phyloP scores from a whole-genome alignment of 2,113 vertebrate species.

The Orientallactaga bullata region DNA sequence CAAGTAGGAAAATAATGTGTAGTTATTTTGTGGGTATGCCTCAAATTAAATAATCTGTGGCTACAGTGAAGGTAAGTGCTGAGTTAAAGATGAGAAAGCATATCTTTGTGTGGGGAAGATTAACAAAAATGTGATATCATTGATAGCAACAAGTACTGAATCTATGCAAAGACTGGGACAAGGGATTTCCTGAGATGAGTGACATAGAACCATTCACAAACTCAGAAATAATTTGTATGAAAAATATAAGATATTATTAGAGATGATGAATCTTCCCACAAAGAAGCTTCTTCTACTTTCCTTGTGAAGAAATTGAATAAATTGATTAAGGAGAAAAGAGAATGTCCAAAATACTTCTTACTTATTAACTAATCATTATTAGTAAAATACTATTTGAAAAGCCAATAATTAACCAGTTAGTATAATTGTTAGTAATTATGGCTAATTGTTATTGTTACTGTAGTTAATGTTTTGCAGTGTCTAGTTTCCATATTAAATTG shows the following conservation, averaged over 20 bases:
- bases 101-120: accelerated
- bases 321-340: not conserved
- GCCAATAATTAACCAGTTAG: not conserved
- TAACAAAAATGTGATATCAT: accelerated
- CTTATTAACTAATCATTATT: constrained; percentile 1
- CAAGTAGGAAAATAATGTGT: not conserved
- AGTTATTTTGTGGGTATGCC: accelerated
- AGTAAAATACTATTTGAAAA: constrained; percentile 18
- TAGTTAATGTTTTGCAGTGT: not conserved
- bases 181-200: not conserved
- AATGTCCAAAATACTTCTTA: not conserved
- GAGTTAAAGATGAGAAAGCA: not conserved
- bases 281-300: not conserved
- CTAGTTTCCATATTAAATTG: not conserved
- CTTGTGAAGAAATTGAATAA: not conserved
- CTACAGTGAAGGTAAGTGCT: not conserved
- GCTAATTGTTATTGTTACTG: not conserved
- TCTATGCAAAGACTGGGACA: not conserved
- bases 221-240: not conserved
- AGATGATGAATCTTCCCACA: not conserved
- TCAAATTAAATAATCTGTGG: not conserved
- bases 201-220: not conserved
- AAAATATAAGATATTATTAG: not conserved
- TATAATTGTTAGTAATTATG: constrained; percentile 35
- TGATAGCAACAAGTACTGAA: not conserved